Conservation (phyloP, 2,888 invertebrate species). For the Drosophila sordidula region DNA sequence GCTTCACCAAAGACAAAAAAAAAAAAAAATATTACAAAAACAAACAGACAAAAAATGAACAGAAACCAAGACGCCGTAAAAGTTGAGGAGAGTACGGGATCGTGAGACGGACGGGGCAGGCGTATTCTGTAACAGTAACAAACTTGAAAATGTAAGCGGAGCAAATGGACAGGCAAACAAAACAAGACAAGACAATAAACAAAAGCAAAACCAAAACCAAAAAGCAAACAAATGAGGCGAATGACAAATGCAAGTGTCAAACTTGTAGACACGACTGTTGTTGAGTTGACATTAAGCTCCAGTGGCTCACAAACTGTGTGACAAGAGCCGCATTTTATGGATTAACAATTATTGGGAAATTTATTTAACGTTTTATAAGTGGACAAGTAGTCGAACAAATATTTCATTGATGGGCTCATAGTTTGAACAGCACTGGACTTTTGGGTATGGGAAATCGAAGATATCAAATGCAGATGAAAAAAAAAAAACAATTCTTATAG, state of each 20-base stretch:
- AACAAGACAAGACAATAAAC: conserved; percentile 35
- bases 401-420: background rate
- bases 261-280: conserved; percentile 41
- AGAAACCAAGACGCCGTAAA: conserved; percentile 27
- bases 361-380: background rate
- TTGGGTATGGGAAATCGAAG: background rate
- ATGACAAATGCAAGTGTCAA: conserved; percentile 78
- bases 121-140: conserved; percentile 59
- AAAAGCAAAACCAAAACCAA: conserved; percentile 34
- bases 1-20: conserved; percentile 43
- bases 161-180: conserved; percentile 70
- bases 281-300: conserved; percentile 62
- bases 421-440: background rate
- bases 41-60: conserved; percentile 33
- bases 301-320: conserved; percentile 49
- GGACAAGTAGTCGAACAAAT: background rate
- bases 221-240: conserved; percentile 57
- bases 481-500: too few species aligned
- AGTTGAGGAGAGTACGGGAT: background rate
- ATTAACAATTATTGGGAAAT: conserved; percentile 21
- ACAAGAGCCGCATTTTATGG: conserved; percentile 11
- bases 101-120: background rate
- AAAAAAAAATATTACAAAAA: conserved; percentile 24
- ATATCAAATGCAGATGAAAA: background rate
- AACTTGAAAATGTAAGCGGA: conserved; percentile 59